Evolutionary conservation across 2,888 invertebrate species (phyloP), one percentile per base, ranked within the genome.

Genomic region (Zele albiditarsus): DNA sequence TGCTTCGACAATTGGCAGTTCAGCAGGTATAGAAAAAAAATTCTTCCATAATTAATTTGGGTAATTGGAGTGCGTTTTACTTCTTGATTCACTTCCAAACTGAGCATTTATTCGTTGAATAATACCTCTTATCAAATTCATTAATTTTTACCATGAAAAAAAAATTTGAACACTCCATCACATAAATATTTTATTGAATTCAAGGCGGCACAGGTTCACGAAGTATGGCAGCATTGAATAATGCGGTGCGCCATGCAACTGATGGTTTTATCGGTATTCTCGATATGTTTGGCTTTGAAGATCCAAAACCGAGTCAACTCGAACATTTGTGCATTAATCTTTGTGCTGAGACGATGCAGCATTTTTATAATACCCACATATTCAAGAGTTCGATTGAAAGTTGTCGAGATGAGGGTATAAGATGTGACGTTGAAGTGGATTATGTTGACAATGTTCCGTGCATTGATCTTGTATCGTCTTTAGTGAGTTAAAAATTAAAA

Each of bases 241-340:
- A 97, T 89, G 97, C 97, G 1, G 97, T 97, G 73, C 92, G 96
- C 65, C 97, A 97, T 90, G 97, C 97, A 46, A 97, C 97, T 0
- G 97, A 97, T 89, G 97, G 97, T 12, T 97, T 97, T 90, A 97
- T 98, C 81, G 97, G 97, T 60, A 97, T 98, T 85, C 91, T 98
- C 73, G 98, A 98, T 89, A 97, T 98, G 97, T 98, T 98, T 90
- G 98, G 98, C 5, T 98, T 98, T 90, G 97, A 98, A 91, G 96
- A 97, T 88, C 95, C 96, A 38, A 95, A 95, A 90, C 96, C 96
- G 1, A 95, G 96, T 83, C 96, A 96, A 81, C 91, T 98, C 82
- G 98, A 98, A 89, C 98, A 98, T 89, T 91, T 98, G 76, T 98
- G 98, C 90, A 97, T 97, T 84, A 98, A 98, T 90, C 91, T 98